Evolutionary conservation across 1,140 invertebrate genomes (phyloP), one percentile per base, ranked within the genome.

Genomic region (Papilio polytes): DNA sequence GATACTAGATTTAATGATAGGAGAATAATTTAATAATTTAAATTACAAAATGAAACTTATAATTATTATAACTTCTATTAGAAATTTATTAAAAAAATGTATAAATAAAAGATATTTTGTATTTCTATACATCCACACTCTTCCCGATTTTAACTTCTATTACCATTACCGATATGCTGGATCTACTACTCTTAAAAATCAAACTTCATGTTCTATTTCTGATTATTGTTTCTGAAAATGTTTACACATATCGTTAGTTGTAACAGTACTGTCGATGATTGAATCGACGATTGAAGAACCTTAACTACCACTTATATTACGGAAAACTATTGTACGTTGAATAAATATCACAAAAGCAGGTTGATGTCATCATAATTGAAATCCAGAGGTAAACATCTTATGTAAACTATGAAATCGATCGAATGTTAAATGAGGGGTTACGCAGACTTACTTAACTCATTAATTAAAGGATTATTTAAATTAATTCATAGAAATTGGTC

Each of bases 1-100:
- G 83, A 89, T 44, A 85, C 84, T 41, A 86, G 92, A 83, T 94
- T 89, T 81, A 94, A 94, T 80, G 92, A 94, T 82, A 89, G 93
- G 88, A 85, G 89, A 85, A 91, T 94, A 72, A 85, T 91, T 83
- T 93, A 80, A 88, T 72, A 70, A 77, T 74, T 41, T 70, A 18
- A 70, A 73, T 72, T 8, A 20, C 13, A 81, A 80, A 66, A 74
- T 10, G 48, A 78, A 51, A 51, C 48, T 51, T 51, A 51, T 0
- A 13, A 51, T 51, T 4, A 12, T 51, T 12, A 15, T 48, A 12
- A 48, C 12, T 0, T 48, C 8, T 10, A 46, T 46, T 46, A 46
- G 44, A 46, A 46, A 7, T 46, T 46, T 48, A 48, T 4, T 48
- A 48, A 48, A 13, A 10, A 1, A 18, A 18, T 51, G 48, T 51